Conservation (phyloP, 2,888 invertebrate species). For the Drosophila kokeensis region DNA sequence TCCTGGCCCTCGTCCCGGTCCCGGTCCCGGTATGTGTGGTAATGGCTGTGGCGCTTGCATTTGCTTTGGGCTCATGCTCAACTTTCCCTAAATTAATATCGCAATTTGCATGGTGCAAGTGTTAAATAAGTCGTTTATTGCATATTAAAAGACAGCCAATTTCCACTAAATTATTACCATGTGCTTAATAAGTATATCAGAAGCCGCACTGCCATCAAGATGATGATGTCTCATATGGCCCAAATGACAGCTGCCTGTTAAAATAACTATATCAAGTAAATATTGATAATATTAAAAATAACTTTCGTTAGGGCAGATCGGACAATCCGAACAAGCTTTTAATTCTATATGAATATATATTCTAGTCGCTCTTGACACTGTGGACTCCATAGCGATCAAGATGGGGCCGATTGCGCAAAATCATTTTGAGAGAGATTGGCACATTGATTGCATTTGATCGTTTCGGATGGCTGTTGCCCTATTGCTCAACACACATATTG, state of each 20-base stretch:
- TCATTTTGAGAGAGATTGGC: constrained; percentile 43
- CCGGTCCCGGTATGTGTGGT: constrained; percentile 22
- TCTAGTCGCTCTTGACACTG: neutral
- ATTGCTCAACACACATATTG: constrained; percentile 39
- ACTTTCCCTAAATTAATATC: constrained; percentile 73
- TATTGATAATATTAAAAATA: too few relatives aligned
- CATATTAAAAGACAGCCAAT: constrained; percentile 76
- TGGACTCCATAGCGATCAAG: constrained; percentile 9
- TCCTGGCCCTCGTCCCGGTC: constrained; percentile 1
- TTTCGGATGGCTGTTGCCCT: constrained; percentile 45
- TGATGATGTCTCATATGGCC: constrained; percentile 70
- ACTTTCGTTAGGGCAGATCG: too few relatives aligned
- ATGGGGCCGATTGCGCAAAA: constrained; percentile 45
- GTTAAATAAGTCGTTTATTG: constrained; percentile 80
- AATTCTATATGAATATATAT: too few relatives aligned
- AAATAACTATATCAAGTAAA: too few relatives aligned
- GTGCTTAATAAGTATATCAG: constrained; percentile 57
- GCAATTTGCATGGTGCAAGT: constrained; percentile 75
- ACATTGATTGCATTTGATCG: constrained; percentile 59
- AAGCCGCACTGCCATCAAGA: constrained; percentile 54
- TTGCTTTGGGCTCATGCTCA: constrained; percentile 37
- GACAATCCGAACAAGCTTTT: too few relatives aligned
- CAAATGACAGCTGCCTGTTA: neutral
- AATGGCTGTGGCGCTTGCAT: constrained; percentile 16
- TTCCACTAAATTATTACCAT: constrained; percentile 71